These are phyloP conservation scores for Episyrphus balteatus DNA, from an alignment of 1,140 invertebrate species.

Conservation along the genomic window DNA sequence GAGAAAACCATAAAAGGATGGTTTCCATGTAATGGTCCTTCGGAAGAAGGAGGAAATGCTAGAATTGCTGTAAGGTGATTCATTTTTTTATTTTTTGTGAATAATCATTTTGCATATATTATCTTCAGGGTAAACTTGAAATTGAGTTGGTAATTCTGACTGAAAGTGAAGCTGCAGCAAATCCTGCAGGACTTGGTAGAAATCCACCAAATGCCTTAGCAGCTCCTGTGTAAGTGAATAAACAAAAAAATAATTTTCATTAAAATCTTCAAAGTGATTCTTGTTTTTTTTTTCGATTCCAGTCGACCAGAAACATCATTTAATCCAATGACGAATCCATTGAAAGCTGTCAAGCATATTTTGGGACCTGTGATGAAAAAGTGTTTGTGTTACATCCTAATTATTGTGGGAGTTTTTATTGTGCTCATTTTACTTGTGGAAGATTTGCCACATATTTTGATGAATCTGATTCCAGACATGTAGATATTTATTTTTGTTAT, in stretches of 20 bases:
- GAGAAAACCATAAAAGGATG: constrained; percentile 59
- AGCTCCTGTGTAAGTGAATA: constrained; percentile 44
- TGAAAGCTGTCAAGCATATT: constrained; percentile 43
- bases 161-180: constrained; percentile 42
- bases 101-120: background rate
- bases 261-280: background rate
- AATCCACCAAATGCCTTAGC: constrained; percentile 46
- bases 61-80: background rate
- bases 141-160: constrained; percentile 49
- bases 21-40: constrained; percentile 52
- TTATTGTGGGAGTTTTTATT: too few relatives aligned
- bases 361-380: constrained; percentile 35
- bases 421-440: too few relatives aligned
- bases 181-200: constrained; percentile 50
- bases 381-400: too few relatives aligned
- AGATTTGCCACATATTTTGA: too few relatives aligned
- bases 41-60: background rate
- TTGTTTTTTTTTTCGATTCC: constrained; percentile 15
- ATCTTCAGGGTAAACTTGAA: constrained; percentile 51
- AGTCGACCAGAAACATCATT: constrained; percentile 52
- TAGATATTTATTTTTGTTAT: too few relatives aligned
- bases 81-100: background rate
- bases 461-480: too few relatives aligned
- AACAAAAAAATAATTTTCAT: background rate
- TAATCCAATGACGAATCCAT: constrained; percentile 48